Evolutionary conservation across 2,797 vertebrate species (phyloP).

Genomic region (Pogoniulus pusillus): DNA sequence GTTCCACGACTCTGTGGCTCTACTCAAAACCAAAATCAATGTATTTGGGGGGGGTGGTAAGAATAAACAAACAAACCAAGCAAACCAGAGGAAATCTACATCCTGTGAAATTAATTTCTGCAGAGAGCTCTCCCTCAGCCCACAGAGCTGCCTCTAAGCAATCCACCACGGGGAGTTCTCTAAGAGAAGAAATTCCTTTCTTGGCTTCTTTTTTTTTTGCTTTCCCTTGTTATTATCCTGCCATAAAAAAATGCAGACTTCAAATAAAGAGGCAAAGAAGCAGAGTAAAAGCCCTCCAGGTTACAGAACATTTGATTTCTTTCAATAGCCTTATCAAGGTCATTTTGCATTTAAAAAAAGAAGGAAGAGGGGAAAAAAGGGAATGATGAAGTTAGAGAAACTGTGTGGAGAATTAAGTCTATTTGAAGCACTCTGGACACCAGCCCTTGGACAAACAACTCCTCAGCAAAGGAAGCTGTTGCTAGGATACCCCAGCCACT

Average conservation of each 20-base stretch:
- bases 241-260: neutral
- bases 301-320: neutral
- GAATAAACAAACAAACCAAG: neutral
- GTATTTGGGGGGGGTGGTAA: neutral
- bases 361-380: neutral
- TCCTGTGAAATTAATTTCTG: neutral
- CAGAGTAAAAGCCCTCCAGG: no score
- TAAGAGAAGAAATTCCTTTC: neutral
- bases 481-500: conserved; percentile 22
- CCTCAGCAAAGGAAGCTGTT: neutral
- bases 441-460: neutral
- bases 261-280: no score
- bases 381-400: neutral
- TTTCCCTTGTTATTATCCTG: neutral
- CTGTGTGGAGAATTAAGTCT: neutral
- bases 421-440: conserved; percentile 4
- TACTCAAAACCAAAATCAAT: neutral
- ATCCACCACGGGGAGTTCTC: neutral
- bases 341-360: neutral
- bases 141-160: neutral
- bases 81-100: neutral
- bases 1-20: no score
- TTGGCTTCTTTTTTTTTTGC: neutral
- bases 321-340: neutral
- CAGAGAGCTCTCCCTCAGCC: neutral